These are phyloP conservation scores for Monomorium pharaonis DNA, from an alignment of 1,140 invertebrate genomes.

Conservation along the genomic window DNA sequence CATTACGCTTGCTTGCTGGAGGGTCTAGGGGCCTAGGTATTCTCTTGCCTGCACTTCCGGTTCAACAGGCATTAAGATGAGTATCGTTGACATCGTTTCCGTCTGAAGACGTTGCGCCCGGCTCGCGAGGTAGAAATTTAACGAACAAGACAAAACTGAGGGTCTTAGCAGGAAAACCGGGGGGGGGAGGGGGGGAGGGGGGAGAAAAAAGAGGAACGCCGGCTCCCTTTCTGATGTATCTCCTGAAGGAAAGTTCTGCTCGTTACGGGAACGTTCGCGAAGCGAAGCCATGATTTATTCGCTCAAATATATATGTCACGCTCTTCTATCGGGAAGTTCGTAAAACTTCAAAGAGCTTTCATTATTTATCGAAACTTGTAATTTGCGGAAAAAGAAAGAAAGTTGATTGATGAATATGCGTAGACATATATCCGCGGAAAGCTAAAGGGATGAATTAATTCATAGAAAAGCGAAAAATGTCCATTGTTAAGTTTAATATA, in stretches of 20 bases:
- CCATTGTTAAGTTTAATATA: slow-evolving; percentile 35
- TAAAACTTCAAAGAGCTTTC: slow-evolving; percentile 53
- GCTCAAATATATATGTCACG: slow-evolving; percentile 52
- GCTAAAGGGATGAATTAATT: slow-evolving; percentile 28
- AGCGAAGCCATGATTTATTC: slow-evolving; percentile 49
- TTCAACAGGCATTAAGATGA: slow-evolving; percentile 79
- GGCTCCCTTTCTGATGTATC: slow-evolving; percentile 36
- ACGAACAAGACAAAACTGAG: slow-evolving; percentile 60
- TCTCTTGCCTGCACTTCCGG: slow-evolving; percentile 74
- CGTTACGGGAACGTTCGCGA: slow-evolving; percentile 47
- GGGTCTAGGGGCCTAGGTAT: slow-evolving; percentile 51
- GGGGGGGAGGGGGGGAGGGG: too few species aligned
- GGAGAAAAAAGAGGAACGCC: neutral
- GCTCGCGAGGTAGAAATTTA: slow-evolving; percentile 63
- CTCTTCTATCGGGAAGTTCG: slow-evolving; percentile 41
- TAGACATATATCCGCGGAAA: neutral
- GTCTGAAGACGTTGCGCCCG: slow-evolving; percentile 57
- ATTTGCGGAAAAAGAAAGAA: slow-evolving; percentile 32
- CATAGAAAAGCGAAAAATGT: slow-evolving; percentile 1
- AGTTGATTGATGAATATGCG: slow-evolving; percentile 44
- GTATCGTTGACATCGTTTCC: slow-evolving; percentile 81
- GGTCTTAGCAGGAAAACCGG: slow-evolving; percentile 26
- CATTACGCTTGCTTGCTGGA: slow-evolving; percentile 74
- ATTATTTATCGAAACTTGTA: slow-evolving; percentile 59
- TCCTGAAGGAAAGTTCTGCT: slow-evolving; percentile 43